These are phyloP conservation scores for Ursus arctos DNA, from an alignment of 2,113 vertebrate species.

Conservation along the genomic window DNA sequence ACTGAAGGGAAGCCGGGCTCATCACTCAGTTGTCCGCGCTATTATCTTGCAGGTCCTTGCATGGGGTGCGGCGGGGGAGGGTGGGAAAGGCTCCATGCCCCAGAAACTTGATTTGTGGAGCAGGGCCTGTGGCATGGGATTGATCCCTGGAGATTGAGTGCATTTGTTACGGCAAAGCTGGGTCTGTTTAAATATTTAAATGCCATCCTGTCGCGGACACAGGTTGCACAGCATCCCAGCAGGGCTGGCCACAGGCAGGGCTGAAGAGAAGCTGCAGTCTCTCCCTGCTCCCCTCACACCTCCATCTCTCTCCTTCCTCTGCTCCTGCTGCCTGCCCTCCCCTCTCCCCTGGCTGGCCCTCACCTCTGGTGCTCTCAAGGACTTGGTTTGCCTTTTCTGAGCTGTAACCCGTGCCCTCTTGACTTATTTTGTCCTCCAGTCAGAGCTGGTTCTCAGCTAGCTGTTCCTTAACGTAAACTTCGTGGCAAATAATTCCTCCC, in stretches of 20 bases:
- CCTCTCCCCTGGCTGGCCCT: fast-evolving
- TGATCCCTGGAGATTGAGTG: conserved; percentile 31
- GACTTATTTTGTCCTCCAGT: neutral
- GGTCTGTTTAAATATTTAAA: conserved; percentile 59
- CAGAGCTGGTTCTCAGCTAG: neutral
- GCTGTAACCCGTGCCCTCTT: neutral
- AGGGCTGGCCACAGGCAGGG: neutral
- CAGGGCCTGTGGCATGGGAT: conserved; percentile 1
- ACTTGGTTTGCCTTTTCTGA: neutral
- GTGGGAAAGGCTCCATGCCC: neutral
- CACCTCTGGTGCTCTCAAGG: neutral
- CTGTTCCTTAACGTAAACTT: neutral
- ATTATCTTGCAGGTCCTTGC: conserved; percentile 52
- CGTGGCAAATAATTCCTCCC: neutral
- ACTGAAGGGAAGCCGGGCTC: neutral
- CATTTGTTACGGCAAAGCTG: neutral
- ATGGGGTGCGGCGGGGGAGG: neutral
- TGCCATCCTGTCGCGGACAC: neutral
- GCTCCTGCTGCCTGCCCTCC: neutral
- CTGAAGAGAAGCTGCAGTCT: neutral
- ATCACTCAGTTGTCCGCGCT: conserved; percentile 56
- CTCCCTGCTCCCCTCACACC: neutral
- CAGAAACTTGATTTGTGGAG: conserved; percentile 72
- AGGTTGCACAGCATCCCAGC: neutral
- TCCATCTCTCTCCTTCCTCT: neutral